These are phyloP conservation scores for Tetranychus cinnabarinus DNA, from an alignment of 1,140 invertebrate genomes.

Conservation along the genomic window DNA sequence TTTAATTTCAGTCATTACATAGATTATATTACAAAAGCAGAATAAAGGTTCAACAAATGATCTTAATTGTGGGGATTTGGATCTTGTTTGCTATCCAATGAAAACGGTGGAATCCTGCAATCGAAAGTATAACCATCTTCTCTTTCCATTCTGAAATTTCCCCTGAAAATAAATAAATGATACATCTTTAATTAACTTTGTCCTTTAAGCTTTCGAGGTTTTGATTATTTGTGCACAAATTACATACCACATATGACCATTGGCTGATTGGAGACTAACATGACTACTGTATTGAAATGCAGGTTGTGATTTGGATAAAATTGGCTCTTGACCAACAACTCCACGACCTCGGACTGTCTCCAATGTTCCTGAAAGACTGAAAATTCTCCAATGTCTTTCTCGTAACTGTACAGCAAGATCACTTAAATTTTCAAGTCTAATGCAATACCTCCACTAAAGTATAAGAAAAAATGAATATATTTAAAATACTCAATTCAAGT, in stretches of 20 bases:
- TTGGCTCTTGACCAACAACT: slow-evolving; percentile 82
- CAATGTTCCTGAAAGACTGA: slow-evolving; percentile 73
- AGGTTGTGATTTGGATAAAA: slow-evolving; percentile 56
- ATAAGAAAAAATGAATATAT: slow-evolving; percentile 15
- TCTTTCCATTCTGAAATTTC: slow-evolving; percentile 31
- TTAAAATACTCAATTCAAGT: not conserved
- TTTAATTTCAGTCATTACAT: too few species aligned
- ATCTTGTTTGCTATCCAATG: slow-evolving; percentile 72
- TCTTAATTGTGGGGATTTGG: not conserved
- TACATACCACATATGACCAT: slow-evolving; percentile 85
- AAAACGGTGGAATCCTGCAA: slow-evolving; percentile 86
- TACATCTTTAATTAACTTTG: too few species aligned
- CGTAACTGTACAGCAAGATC: slow-evolving; percentile 65
- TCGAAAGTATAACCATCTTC: slow-evolving; percentile 88
- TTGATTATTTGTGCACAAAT: not conserved
- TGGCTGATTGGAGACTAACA: slow-evolving; percentile 84
- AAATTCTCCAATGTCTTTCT: slow-evolving; percentile 89
- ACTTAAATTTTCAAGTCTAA: slow-evolving; percentile 78
- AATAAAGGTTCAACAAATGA: too few species aligned
- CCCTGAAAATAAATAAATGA: slow-evolving; percentile 2
- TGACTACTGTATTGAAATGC: slow-evolving; percentile 95
- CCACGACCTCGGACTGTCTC: slow-evolving; percentile 81
- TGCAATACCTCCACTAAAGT: slow-evolving; percentile 77
- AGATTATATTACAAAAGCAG: too few species aligned
- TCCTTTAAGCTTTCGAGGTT: not conserved